Conservation (phyloP, 37 sponge, comb jelly and placozoan species). For the Crambe crambe region DNA sequence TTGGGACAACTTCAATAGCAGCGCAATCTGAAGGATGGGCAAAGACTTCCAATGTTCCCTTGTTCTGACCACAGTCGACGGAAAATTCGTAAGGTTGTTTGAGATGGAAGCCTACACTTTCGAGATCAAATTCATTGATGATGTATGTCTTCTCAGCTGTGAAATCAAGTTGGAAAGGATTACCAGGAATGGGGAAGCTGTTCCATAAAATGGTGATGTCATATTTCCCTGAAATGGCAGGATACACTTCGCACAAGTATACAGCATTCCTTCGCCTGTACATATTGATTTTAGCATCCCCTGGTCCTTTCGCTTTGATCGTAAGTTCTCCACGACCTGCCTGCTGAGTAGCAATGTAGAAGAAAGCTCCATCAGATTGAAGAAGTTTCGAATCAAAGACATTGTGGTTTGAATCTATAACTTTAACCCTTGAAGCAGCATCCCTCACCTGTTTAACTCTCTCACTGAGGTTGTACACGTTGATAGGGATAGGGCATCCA, state of each 20-base stretch:
- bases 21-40: conserved; percentile 38
- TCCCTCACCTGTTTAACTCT: not conserved
- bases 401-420: conserved; percentile 39
- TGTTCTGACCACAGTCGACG: conserved; percentile 32
- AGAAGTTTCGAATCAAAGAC: conserved; percentile 10
- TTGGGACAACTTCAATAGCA: conserved; percentile 9
- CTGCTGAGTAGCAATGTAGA: conserved; percentile 13
- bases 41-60: conserved; percentile 13
- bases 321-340: conserved; percentile 52
- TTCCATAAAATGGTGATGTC: conserved; percentile 53
- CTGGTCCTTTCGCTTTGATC: conserved; percentile 37
- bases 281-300: conserved; percentile 20
- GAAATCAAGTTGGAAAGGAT: conserved; percentile 55
- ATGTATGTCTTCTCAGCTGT: conserved; percentile 11
- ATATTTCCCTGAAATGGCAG: conserved; percentile 48
- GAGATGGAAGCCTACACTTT: conserved; percentile 1
- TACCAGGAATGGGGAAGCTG: conserved; percentile 48
- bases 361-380: not conserved
- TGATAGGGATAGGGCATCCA: conserved; percentile 37
- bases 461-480: conserved; percentile 18
- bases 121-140: conserved; percentile 30
- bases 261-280: conserved; percentile 8
- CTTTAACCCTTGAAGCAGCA: conserved; percentile 37
- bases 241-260: conserved; percentile 22
- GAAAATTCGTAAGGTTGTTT: conserved; percentile 17